These are phyloP conservation scores for Cyclophora albipunctata DNA, from an alignment of 2,888 invertebrate genomes.

Conservation along the genomic window DNA sequence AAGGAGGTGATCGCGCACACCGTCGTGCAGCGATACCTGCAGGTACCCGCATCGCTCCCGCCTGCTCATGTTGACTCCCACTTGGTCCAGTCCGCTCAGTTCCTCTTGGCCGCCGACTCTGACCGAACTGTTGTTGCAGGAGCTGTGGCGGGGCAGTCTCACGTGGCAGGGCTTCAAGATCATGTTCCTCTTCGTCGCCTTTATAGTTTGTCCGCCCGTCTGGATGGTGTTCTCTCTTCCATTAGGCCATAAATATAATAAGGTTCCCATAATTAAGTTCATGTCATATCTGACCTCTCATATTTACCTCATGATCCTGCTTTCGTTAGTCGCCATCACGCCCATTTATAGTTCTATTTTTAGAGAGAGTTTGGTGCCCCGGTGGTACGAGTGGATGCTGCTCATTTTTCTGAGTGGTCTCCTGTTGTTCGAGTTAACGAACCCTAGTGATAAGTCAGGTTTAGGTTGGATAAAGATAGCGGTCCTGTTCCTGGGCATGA, in stretches of 20 bases:
- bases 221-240: constrained; percentile 98
- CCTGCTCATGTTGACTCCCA: no score
- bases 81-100: no score
- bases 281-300: constrained; percentile 99
- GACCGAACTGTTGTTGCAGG: constrained; percentile 70
- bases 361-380: constrained; percentile 86
- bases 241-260: constrained; percentile 95
- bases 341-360: constrained; percentile 88
- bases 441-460: constrained; percentile 97
- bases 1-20: constrained; percentile 98
- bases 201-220: constrained; percentile 95
- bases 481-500: constrained; percentile 89
- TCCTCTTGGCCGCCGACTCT: constrained; percentile 2
- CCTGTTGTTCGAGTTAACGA: constrained; percentile 95
- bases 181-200: constrained; percentile 92
- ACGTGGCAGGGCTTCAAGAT: constrained; percentile 98
- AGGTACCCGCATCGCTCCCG: constrained; percentile 62
- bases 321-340: constrained; percentile 91
- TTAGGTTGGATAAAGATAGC: constrained; percentile 95
- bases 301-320: constrained; percentile 95
- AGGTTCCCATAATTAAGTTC: constrained; percentile 99
- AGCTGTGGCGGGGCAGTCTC: constrained; percentile 98
- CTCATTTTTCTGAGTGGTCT: constrained; percentile 96
- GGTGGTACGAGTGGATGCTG: constrained; percentile 97
- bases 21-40: constrained; percentile 96